A percentile compares a stretch with the other conserved stretches of the same genome.
Evolutionary conservation across 1,140 invertebrate genomes (phyloP).

Genomic region (Probaryconus sp.): DNA sequence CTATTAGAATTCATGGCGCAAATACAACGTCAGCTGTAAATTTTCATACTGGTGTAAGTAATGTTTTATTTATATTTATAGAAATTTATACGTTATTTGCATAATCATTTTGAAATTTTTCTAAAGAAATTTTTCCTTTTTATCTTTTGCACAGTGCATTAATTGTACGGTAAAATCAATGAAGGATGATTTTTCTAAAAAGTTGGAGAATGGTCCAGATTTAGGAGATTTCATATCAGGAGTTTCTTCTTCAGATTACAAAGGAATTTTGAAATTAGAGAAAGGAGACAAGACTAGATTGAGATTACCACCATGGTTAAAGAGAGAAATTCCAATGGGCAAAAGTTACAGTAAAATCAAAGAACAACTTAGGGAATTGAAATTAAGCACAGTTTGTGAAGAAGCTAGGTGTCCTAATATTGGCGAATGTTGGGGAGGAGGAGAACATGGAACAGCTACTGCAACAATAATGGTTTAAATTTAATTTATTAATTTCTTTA

Average conservation of each 20-base stretch:
- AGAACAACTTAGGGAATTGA: constrained; percentile 90
- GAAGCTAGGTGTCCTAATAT: constrained; percentile 99
- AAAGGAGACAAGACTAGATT: constrained; percentile 90
- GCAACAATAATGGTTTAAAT: constrained; percentile 91
- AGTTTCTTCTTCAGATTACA: constrained; percentile 79
- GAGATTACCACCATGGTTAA: constrained; percentile 97
- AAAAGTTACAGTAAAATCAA: constrained; percentile 92
- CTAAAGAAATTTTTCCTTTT: no score
- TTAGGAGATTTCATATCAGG: constrained; percentile 71
- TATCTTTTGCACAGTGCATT: constrained; percentile 57
- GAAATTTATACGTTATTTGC: no score
- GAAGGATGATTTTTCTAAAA: constrained; percentile 68
- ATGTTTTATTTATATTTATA: no score
- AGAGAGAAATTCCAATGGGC: constrained; percentile 95
- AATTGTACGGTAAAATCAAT: constrained; percentile 59
- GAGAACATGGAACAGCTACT: constrained; percentile 90
- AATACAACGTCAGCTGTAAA: constrained; percentile 23
- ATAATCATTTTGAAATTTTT: constrained; percentile 18
- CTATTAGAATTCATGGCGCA: constrained; percentile 5
- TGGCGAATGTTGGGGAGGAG: constrained; percentile 99
- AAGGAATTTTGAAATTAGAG: constrained; percentile 90
- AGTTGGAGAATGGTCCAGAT: constrained; percentile 70
- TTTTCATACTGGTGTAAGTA: constrained; percentile 59
- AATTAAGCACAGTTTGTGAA: constrained; percentile 98
- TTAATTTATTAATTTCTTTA: no score